These are phyloP conservation scores for Aegithalos caudatus DNA, from an alignment of 2,113 vertebrate genomes.

Conservation along the genomic window DNA sequence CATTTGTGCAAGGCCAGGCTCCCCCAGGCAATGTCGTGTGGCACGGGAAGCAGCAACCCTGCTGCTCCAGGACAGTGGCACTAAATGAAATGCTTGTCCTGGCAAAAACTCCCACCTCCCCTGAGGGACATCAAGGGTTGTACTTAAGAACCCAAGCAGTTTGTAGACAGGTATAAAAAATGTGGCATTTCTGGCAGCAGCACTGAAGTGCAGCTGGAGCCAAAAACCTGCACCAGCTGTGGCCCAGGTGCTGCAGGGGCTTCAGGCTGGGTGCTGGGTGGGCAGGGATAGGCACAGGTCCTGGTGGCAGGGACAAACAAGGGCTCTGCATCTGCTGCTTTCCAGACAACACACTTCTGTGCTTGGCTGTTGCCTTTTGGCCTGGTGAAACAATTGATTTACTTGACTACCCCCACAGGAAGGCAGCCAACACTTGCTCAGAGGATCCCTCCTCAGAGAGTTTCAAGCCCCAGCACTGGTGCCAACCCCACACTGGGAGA, in stretches of 20 bases:
- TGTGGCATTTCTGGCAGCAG: background rate
- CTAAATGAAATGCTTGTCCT: background rate
- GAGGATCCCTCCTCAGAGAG: background rate
- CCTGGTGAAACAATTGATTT: background rate
- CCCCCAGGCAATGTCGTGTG: rapidly evolving
- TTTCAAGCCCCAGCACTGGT: rapidly evolving
- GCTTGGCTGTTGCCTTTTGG: background rate
- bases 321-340: background rate
- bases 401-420: background rate
- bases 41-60: background rate
- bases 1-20: rapidly evolving
- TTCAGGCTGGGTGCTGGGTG: background rate
- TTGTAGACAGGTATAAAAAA: background rate
- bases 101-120: background rate
- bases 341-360: background rate
- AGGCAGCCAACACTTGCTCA: background rate
- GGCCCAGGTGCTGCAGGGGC: background rate
- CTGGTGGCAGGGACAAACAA: background rate
- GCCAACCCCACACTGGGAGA: rapidly evolving
- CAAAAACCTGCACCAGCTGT: rapidly evolving
- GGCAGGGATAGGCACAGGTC: background rate
- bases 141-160: background rate
- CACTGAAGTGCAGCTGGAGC: background rate
- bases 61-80: background rate
- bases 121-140: background rate